phyloP scores from a whole-genome alignment of 2,113 vertebrate genomes.

The Arenaria interpres region DNA sequence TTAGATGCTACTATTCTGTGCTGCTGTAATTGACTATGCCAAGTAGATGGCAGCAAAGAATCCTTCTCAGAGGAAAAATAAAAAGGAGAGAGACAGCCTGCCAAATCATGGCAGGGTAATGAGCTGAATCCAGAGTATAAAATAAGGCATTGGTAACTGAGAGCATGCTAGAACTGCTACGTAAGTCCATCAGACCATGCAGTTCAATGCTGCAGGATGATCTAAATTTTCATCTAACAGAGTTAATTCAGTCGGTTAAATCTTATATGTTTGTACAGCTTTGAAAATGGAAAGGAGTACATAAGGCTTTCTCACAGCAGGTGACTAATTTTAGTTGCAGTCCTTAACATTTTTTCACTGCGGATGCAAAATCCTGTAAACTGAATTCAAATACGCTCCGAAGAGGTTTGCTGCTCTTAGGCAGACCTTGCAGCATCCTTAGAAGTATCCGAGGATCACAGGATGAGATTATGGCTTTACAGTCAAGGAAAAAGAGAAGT shows the following conservation, averaged over 20 bases:
- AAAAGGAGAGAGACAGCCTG: background rate
- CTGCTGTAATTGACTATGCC: background rate
- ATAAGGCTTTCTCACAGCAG: background rate
- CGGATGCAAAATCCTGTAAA: background rate
- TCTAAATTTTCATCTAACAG: background rate
- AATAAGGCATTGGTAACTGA: background rate
- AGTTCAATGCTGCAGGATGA: background rate
- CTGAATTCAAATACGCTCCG: background rate
- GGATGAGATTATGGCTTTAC: background rate
- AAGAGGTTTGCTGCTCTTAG: background rate
- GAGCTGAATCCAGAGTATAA: background rate
- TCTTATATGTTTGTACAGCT: background rate
- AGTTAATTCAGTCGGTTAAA: background rate
- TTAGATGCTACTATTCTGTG: background rate
- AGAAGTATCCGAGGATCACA: background rate
- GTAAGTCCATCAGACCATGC: background rate
- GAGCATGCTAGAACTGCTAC: background rate
- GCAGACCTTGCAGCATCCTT: background rate
- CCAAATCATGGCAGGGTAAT: background rate
- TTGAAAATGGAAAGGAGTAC: background rate
- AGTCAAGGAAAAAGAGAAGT: background rate
- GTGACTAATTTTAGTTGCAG: background rate
- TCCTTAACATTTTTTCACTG: background rate
- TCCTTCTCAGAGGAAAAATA: background rate
- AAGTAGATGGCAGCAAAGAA: conserved; percentile 43